Percentiles rank a stretch among this genome's conserved stretches.
Conservation (phyloP, 2,113 vertebrate genomes). For the Macquaria ambigua region DNA sequence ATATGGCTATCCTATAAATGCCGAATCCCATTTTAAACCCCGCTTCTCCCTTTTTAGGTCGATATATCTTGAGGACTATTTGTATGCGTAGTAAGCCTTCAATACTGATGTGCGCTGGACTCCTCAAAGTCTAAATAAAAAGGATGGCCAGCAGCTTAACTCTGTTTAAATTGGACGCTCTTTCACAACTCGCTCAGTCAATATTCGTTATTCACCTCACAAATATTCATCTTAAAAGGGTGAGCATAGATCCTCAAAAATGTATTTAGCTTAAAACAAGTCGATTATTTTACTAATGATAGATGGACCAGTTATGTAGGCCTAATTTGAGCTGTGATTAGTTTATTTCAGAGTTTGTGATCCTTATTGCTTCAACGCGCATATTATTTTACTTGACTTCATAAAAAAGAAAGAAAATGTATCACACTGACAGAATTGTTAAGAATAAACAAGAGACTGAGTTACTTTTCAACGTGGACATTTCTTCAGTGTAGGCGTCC, state of each 20-base stretch:
- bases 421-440: not conserved
- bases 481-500: not conserved
- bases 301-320: no score
- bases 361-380: not conserved
- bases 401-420: not conserved
- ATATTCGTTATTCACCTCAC: conserved; percentile 23
- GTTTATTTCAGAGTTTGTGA: not conserved
- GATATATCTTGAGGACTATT: not conserved
- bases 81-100: not conserved
- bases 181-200: not conserved
- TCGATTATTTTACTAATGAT: not conserved
- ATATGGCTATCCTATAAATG: not conserved
- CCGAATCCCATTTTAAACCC: not conserved
- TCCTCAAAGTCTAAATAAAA: not conserved
- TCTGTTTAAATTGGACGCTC: not conserved
- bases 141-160: not conserved
- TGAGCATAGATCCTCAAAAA: not conserved
- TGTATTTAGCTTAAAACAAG: not conserved
- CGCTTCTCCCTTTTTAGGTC: not conserved
- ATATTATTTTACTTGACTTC: not conserved
- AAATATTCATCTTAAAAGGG: not conserved
- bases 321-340: not conserved
- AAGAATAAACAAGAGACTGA: not conserved
- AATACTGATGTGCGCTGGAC: not conserved
- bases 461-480: not conserved